Evolutionary conservation across 2,797 vertebrate genomes (phyloP).

Genomic region (Periparus ater): DNA sequence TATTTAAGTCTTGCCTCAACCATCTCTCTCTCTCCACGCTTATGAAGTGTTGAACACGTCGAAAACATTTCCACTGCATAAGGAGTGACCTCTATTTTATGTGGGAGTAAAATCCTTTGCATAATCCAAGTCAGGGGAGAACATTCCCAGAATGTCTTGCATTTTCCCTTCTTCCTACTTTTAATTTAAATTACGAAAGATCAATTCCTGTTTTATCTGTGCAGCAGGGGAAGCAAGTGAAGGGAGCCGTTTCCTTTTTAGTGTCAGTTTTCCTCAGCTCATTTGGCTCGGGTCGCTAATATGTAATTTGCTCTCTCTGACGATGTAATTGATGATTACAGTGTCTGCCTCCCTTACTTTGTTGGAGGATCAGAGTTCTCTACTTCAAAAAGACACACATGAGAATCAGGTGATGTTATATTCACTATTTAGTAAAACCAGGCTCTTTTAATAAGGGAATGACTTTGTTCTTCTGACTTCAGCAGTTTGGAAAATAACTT

Average conservation of each 20-base stretch:
- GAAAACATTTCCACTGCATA: background rate
- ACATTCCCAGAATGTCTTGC: background rate
- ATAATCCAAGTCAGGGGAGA: background rate
- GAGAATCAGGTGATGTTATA: constrained; percentile 31
- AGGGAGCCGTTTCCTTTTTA: background rate
- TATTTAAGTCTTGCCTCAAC: background rate
- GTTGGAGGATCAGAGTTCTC: constrained; percentile 30
- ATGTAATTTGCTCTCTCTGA: constrained; percentile 40
- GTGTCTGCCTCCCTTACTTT: constrained; percentile 9
- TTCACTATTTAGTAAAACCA: background rate
- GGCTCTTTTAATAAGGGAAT: background rate
- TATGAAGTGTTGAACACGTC: background rate
- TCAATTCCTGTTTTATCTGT: constrained; percentile 23
- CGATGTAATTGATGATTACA: constrained; percentile 44
- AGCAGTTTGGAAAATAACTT: constrained; percentile 6
- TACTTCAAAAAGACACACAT: constrained; percentile 18
- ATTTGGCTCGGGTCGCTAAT: background rate
- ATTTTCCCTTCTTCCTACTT: background rate
- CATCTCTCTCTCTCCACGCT: background rate
- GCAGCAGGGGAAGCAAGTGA: background rate
- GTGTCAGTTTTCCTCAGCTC: background rate
- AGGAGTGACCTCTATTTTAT: background rate
- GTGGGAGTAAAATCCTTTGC: background rate
- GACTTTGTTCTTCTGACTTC: background rate
- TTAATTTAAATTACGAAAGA: background rate